phyloP scores from a whole-genome alignment of 2,113 vertebrate species.

The Podilymbus podiceps region DNA sequence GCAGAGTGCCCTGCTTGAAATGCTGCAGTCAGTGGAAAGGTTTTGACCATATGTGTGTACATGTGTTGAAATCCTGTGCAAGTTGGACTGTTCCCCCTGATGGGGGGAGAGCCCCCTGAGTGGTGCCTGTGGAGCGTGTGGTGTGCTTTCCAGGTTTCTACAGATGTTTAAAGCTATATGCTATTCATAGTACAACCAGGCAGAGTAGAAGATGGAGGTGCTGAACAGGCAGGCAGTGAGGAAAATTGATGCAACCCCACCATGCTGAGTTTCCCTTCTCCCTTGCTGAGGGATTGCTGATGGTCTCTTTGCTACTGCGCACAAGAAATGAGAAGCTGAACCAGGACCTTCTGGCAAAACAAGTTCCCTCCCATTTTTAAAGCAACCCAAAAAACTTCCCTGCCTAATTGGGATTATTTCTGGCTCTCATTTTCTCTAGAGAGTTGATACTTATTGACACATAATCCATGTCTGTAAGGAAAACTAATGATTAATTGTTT shows the following conservation, averaged over 20 bases:
- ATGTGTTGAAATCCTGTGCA: background rate
- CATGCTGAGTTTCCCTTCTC: background rate
- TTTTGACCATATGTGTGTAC: background rate
- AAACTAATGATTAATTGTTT: background rate
- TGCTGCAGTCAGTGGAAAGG: background rate
- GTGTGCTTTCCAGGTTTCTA: background rate
- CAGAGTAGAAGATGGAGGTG: background rate
- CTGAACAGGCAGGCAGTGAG: background rate
- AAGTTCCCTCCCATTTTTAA: background rate
- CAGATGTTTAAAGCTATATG: background rate
- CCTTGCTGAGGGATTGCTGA: background rate
- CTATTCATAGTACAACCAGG: background rate
- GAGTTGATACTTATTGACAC: background rate
- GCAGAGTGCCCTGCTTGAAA: background rate
- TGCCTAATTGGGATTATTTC: background rate
- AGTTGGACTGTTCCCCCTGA: background rate
- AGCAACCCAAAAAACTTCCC: background rate
- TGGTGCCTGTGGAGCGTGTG: background rate
- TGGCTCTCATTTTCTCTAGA: background rate
- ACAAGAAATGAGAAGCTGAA: background rate
- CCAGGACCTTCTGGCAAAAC: background rate
- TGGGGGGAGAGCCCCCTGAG: background rate
- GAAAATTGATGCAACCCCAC: background rate
- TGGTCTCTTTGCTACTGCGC: background rate
- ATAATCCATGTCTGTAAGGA: background rate